Base-by-base conservation (phyloP, 37 sponge, comb jelly and placozoan genomes). In the Tethya wilhelma region DNA sequence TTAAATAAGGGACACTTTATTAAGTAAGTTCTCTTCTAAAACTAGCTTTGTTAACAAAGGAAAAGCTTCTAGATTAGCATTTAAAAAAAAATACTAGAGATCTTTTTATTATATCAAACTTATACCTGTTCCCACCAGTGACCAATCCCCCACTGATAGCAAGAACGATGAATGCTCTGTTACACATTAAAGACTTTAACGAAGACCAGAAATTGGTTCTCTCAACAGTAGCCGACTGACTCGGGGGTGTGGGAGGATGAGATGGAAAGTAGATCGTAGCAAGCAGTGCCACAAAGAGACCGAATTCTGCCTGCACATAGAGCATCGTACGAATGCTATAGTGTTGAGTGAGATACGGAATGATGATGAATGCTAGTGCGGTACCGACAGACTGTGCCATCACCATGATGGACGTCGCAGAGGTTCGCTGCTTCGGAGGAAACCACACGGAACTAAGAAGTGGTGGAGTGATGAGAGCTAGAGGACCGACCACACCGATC, bases 311-410 rank as follows among this genome's bases (percentile, higher is more conserved):
- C 66, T 74, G 75, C 34, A 74, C 56, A 36, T 53, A 62, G 55
- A 83, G 75, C 84, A 83, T 83, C 2, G 84, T 83, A 4, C 45
- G 59, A 59, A 83, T 83, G 20, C 56, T 55, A 45, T 83, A 83
- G 56, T 74, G 56, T 44, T 44, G 45, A 8, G 84, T 75, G 44
- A 83, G 66, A 37, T 66, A 83, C 5, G 84, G 68, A 22, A 73
- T 63, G 38, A 75, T 33, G n/a, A 83, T 0, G 63, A 83, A 83
- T 31, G 56, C 84, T n/a, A 74, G 25, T 23, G 75, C 76, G 28
- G 34, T 33, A 2, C 84, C 84, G 8, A 75, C 25, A 31, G 38
- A 39, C 53, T 74, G 76, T 25, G 75, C 42, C 49, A 60, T 65
- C 4, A 49, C 41, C 0, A 57, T 56, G 32, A 83, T 29, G 23